These are phyloP conservation scores for Apistogramma diplotaenia DNA, from an alignment of 2,113 vertebrate genomes.

Conservation along the genomic window DNA sequence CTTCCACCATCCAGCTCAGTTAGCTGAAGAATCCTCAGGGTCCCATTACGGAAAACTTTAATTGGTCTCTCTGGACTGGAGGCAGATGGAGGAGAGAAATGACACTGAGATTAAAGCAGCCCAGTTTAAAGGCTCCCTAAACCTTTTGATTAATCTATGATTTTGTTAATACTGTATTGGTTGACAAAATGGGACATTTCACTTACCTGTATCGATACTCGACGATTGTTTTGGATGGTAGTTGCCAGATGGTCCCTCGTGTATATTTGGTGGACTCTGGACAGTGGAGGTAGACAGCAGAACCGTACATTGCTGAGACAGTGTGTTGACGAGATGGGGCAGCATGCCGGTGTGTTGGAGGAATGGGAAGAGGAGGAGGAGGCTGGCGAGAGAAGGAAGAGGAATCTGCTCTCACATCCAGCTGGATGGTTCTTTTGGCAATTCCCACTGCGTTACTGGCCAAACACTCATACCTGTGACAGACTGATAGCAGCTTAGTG, in stretches of 20 bases:
- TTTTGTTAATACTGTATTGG: neutral
- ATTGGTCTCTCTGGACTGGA: conserved; percentile 76
- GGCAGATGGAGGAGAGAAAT: conserved; percentile 27
- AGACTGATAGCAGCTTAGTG: neutral
- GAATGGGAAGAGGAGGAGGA: conserved; percentile 44
- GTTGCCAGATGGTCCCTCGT: conserved; percentile 74
- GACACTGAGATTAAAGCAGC: neutral
- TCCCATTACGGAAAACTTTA: conserved; percentile 78
- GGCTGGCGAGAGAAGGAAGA: conserved; percentile 17
- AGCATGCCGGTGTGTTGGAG: conserved; percentile 20
- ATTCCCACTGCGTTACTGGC: conserved; percentile 74
- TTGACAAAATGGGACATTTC: neutral
- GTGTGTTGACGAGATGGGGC: conserved; percentile 66
- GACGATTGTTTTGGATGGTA: conserved; percentile 75
- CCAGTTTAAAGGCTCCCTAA: neutral
- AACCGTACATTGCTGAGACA: conserved; percentile 78
- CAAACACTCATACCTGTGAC: conserved; percentile 71
- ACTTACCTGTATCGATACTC: conserved; percentile 76
- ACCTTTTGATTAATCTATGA: neutral
- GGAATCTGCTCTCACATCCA: conserved; percentile 66
- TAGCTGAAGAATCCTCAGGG: conserved; percentile 77
- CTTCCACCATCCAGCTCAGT: conserved; percentile 76
- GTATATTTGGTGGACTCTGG: conserved; percentile 69
- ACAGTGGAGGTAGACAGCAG: conserved; percentile 79
- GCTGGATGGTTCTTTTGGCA: conserved; percentile 65